Evolutionary conservation across 1,140 invertebrate genomes (phyloP).

Genomic region (Drosophila virilis): DNA sequence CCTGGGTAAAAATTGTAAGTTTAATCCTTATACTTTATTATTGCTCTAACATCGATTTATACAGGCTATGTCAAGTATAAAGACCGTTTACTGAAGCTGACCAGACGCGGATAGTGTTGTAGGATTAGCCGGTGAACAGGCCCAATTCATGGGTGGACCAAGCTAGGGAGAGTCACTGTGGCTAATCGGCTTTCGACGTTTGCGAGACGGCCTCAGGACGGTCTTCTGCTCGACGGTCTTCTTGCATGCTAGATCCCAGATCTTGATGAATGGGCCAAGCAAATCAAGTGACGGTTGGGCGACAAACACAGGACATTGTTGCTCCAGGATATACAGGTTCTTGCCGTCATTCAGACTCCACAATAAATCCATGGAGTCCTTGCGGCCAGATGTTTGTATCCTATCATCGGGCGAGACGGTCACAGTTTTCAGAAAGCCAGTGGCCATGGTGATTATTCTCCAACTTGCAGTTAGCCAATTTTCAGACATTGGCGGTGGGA

Average conservation of each 20-base stretch:
- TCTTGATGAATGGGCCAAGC: constrained; percentile 99
- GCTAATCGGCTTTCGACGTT: constrained; percentile 93
- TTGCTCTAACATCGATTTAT: constrained; percentile 39
- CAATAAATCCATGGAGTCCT: constrained; percentile 99
- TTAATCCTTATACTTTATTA: constrained; percentile 40
- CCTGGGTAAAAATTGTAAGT: no score
- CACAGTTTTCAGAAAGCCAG: no score
- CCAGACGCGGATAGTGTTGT: constrained; percentile 99
- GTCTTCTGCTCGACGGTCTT: constrained; percentile 99
- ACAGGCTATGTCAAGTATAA: constrained; percentile 40
- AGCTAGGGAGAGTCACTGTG: constrained; percentile 98
- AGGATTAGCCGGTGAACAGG: constrained; percentile 99
- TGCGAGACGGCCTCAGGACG: constrained; percentile 94
- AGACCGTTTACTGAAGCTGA: constrained; percentile 84
- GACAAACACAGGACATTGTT: constrained; percentile 99
- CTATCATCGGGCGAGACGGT: no score
- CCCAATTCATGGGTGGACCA: constrained; percentile 99
- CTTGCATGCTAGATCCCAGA: constrained; percentile 99
- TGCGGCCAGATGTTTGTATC: no score
- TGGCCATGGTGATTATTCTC: constrained; percentile 99
- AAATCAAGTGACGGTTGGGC: constrained; percentile 99
- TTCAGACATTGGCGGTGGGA: constrained; percentile 99
- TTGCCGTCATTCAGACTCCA: constrained; percentile 99
- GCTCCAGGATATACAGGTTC: constrained; percentile 99
- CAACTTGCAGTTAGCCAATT: constrained; percentile 98